A percentile compares a stretch with the other conserved stretches of the same genome.
These are phyloP conservation scores for Akabosia matsudoensis DNA, from an alignment of 1,140 invertebrate species.

Conservation along the genomic window DNA sequence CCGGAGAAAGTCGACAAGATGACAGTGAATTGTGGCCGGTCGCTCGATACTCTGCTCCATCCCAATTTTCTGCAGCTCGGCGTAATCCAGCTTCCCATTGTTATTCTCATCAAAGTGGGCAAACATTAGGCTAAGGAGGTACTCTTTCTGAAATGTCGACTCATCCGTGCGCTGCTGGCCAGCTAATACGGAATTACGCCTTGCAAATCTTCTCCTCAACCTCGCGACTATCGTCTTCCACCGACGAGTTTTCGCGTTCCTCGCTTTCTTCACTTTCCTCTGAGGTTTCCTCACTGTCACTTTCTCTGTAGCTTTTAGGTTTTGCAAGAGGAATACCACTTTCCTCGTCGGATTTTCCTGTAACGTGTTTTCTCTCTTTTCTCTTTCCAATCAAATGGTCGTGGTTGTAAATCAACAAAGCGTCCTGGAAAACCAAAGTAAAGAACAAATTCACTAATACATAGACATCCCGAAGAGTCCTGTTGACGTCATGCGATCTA, in stretches of 20 bases:
- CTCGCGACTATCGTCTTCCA: constrained; percentile 1
- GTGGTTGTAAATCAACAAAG: constrained; percentile 70
- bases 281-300: neutral
- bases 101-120: constrained; percentile 73
- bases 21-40: constrained; percentile 62
- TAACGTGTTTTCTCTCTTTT: neutral
- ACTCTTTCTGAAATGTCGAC: constrained; percentile 57
- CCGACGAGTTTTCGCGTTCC: neutral
- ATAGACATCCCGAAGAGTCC: no score
- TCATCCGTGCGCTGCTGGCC: constrained; percentile 51
- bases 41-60: constrained; percentile 63
- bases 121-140: constrained; percentile 72
- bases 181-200: constrained; percentile 48
- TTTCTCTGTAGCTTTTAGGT: no score
- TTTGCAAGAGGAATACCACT: no score
- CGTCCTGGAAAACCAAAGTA: constrained; percentile 67
- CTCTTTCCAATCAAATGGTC: constrained; percentile 60
- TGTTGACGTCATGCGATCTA: no score
- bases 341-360: no score
- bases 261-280: neutral
- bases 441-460: constrained; percentile 5
- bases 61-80: constrained; percentile 61
- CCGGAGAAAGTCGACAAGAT: constrained; percentile 64
- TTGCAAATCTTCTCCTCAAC: constrained; percentile 39
- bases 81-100: constrained; percentile 64